Evolutionary conservation across 2,113 vertebrate species (phyloP), one percentile per base, ranked within the genome.

Genomic region (Lamprotornis superbus): DNA sequence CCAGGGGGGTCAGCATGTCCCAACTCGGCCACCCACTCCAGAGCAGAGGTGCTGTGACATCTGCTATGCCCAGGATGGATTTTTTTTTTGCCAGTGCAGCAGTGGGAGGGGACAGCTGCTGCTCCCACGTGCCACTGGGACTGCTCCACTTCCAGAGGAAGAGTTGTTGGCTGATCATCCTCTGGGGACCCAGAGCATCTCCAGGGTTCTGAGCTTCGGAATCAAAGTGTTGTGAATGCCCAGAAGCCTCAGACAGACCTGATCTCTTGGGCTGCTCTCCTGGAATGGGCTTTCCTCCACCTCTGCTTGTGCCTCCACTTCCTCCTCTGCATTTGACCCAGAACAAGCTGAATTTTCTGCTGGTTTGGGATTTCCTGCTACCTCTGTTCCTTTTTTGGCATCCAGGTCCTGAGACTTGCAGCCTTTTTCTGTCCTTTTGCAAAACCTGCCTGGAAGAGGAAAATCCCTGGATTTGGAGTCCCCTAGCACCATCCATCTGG

Each of bases 201-300:
- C 56, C 55, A 40, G 60, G 24, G 5, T 23, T 73, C 31, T 46
- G 22, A 64, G 47, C 80, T 40, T 59, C 10, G 3, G 11, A 28
- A 8, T 7, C 0, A 0, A 53, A 46, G 35, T 0, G 0, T 2
- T 74, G 39, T 0, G 5, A 14, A 21, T 73, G 23, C 31, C 50
- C 57, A 49, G 73, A 30, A 78, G 57, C 65, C 42, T 67, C 6
- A 4, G 17, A 40, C 69, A 21, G 64, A 69, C 46, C 19, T 47
- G 53, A 76, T 37, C 70, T 47, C 56, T 4, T 7, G 31, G 18
- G 35, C 60, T 76, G 70, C 65, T 52, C 70, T 81, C 64, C 80
- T 82, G 84, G 57, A 42, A 65, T 30, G 37, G 40, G 37, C 22
- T 88, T 94, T 80, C 44, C 81, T 91, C 61, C 74, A 59, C 31